A percentile compares a stretch with the other conserved stretches of the same genome.
Conservation (phyloP, 2,888 invertebrate genomes). For the Iselma pallidipennis region DNA sequence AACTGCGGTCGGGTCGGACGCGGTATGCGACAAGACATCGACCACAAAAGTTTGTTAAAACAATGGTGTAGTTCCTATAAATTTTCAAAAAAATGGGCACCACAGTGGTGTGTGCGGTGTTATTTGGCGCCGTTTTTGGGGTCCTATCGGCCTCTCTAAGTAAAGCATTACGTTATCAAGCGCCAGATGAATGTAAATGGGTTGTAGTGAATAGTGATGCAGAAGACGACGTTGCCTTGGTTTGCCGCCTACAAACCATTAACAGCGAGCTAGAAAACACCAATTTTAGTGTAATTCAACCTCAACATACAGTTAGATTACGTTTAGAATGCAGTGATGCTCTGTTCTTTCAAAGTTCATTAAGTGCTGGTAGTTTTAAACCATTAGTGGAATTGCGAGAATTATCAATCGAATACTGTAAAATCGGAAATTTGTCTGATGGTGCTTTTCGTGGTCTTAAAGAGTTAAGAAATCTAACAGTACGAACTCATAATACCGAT, state of each 20-base stretch:
- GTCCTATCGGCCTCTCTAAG: slow-evolving; percentile 65
- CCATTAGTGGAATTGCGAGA: slow-evolving; percentile 76
- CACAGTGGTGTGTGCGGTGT: slow-evolving; percentile 62
- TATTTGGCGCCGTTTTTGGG: slow-evolving; percentile 65
- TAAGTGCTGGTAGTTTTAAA: slow-evolving; percentile 76
- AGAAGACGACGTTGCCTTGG: slow-evolving; percentile 70
- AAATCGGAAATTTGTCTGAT: slow-evolving; percentile 78
- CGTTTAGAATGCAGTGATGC: slow-evolving; percentile 80
- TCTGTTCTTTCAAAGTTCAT: slow-evolving; percentile 78
- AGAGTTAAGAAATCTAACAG: slow-evolving; percentile 76
- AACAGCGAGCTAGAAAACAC: slow-evolving; percentile 82
- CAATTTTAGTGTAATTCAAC: slow-evolving; percentile 81
- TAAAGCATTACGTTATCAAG: slow-evolving; percentile 70
- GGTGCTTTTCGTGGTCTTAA: slow-evolving; percentile 81
- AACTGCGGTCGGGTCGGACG: slow-evolving; percentile 64
- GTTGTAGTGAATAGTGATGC: slow-evolving; percentile 69
- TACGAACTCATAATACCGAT: slow-evolving; percentile 82
- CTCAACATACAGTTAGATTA: slow-evolving; percentile 76
- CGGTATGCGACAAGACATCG: slow-evolving; percentile 50
- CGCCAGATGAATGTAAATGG: slow-evolving; percentile 83
- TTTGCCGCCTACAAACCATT: slow-evolving; percentile 75
- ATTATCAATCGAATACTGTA: slow-evolving; percentile 80
- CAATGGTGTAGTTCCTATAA: slow-evolving; percentile 45
- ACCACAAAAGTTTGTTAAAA: slow-evolving; percentile 26
- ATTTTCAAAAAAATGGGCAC: slow-evolving; percentile 53